Evolutionary conservation across 2,797 vertebrate genomes (phyloP).

Genomic region (Labeo calbasu): DNA sequence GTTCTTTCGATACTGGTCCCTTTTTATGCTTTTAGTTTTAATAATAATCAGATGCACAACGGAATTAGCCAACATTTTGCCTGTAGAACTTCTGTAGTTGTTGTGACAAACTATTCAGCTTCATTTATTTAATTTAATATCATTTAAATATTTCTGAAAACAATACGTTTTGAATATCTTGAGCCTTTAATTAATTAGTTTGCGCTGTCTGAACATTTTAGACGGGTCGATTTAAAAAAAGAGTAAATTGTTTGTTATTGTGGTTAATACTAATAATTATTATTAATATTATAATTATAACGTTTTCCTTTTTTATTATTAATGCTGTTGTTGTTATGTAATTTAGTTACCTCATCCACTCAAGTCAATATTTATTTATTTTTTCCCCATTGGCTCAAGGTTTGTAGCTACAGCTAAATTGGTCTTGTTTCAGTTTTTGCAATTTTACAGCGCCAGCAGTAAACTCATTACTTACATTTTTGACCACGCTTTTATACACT

Average conservation of each 20-base stretch:
- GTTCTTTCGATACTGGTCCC: slow-evolving; percentile 9
- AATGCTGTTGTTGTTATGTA: neutral
- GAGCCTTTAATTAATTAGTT: neutral
- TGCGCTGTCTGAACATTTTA: neutral
- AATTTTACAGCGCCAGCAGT: neutral
- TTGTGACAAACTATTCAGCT: neutral
- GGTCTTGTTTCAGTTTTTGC: neutral
- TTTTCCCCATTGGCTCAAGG: neutral
- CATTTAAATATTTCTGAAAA: neutral
- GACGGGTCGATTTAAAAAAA: neutral
- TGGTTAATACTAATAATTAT: neutral
- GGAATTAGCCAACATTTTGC: neutral
- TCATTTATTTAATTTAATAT: neutral
- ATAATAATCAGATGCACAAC: neutral
- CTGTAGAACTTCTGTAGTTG: neutral
- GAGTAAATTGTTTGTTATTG: neutral
- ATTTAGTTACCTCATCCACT: neutral
- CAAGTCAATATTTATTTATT: neutral
- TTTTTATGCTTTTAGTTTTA: slow-evolving; percentile 13
- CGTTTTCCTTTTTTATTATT: no score
- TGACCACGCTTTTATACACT: slow-evolving; percentile 14
- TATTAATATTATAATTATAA: neutral
- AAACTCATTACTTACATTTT: neutral
- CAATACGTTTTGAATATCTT: no score
- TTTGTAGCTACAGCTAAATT: slow-evolving; percentile 11